Conservation (phyloP, 2,888 invertebrate genomes). For the Pediacus dermestoides region DNA sequence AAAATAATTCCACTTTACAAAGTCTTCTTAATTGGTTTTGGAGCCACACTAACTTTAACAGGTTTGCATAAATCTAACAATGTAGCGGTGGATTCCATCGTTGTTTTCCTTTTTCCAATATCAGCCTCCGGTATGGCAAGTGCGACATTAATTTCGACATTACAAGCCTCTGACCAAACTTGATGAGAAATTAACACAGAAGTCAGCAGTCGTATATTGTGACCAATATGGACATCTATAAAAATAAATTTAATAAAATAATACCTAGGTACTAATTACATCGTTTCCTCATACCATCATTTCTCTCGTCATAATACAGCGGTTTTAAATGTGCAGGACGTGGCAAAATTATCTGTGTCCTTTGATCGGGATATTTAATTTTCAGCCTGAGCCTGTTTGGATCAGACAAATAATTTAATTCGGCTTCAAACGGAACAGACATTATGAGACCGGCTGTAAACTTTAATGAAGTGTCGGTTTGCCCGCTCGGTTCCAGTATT, state of each 20-base stretch:
- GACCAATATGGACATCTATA: slow-evolving; percentile 55
- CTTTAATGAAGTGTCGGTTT: slow-evolving; percentile 76
- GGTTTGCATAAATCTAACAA: slow-evolving; percentile 81
- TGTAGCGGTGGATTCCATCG: slow-evolving; percentile 52
- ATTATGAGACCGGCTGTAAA: slow-evolving; percentile 91
- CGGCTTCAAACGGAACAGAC: slow-evolving; percentile 82
- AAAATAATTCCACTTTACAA: too few relatives aligned
- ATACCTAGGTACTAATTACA: not conserved
- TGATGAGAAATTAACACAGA: slow-evolving; percentile 87
- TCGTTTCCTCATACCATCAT: slow-evolving; percentile 31
- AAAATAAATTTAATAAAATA: slow-evolving; percentile 8
- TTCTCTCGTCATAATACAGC: slow-evolving; percentile 56
- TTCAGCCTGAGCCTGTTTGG: slow-evolving; percentile 74
- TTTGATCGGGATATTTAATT: slow-evolving; percentile 89
- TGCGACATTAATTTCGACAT: slow-evolving; percentile 81
- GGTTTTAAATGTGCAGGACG: slow-evolving; percentile 72
- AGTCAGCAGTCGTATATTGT: slow-evolving; percentile 71
- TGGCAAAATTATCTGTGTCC: slow-evolving; percentile 79
- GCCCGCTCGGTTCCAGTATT: slow-evolving; percentile 80
- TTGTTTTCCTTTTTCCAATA: slow-evolving; percentile 47
- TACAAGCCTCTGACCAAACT: slow-evolving; percentile 89
- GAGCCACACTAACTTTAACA: slow-evolving; percentile 80
- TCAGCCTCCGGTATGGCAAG: slow-evolving; percentile 66
- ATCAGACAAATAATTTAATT: slow-evolving; percentile 74
- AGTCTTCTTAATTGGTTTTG: slow-evolving; percentile 77